Evolutionary conservation across 2,113 vertebrate genomes (phyloP), one percentile per base, ranked within the genome.

Genomic region (Peromyscus leucopus): DNA sequence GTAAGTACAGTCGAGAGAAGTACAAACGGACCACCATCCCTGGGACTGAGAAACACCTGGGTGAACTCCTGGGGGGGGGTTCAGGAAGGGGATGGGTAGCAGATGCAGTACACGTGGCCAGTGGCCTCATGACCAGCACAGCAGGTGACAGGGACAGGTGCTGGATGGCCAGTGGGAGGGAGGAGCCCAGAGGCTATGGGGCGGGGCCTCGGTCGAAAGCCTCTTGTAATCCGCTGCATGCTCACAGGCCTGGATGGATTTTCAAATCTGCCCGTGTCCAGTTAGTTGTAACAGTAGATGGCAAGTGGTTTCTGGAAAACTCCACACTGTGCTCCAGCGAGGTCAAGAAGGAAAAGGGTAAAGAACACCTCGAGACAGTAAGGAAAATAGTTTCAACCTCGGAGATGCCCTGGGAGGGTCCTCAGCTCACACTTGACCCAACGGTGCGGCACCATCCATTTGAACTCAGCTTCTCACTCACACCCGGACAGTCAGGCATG

Each of bases 261-360:
- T 48, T 72, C 82, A 75, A 10, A 9, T 28, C 22, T 21, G 36
- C 63, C 71, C n/a, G 48, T 0, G 8, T 26, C 15, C 42, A 24
- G 6, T 63, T 9, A 16, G 26, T 6, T 26, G 19, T 31, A 33
- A 33, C 11, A 1, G 39, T 36, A 8, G 9, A 0, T 0, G 39
- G 39, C 75, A 0, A 8, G 63, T 28, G 10, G 28, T 9, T 28
- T 80, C 91, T 22, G 10, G 80, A 85, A 89, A 33, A 33, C 39
- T 33, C 59, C 48, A 0, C 3, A 1, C 3, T 21, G 51, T 26
- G 71, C 46, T 61, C 4, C 7, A 8, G 11, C 59, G n/a, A 65
- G 8, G 28, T 19, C 0, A 65, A 65, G 7, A 65, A 19, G 13
- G 59, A 63, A 63, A 85, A 31, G n/a, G 57, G 36, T 0, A 24